These are phyloP conservation scores for Pinctada fucata DNA, from an alignment of 2,888 invertebrate genomes.

Conservation along the genomic window DNA sequence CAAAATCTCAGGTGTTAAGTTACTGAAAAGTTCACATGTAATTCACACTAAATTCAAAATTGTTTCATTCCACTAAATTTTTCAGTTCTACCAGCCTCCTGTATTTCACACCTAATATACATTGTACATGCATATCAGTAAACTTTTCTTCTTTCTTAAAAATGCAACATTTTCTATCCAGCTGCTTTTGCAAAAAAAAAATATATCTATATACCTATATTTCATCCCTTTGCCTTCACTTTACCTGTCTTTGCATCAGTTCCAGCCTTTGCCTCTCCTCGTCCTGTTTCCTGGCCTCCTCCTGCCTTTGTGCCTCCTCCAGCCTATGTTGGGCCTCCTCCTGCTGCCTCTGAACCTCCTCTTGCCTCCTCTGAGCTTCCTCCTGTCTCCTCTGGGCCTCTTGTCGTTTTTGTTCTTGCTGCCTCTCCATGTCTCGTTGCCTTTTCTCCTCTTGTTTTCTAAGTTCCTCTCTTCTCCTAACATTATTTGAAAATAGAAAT, in stretches of 20 bases:
- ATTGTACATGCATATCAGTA: too few species aligned
- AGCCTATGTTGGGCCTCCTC: conserved; percentile 56
- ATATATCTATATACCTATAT: conserved; percentile 51
- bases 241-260: conserved; percentile 57
- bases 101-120: too few species aligned
- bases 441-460: conserved; percentile 61
- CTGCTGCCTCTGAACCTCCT: conserved; percentile 37
- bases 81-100: too few species aligned
- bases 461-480: conserved; percentile 60
- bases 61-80: too few species aligned
- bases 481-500: too few species aligned
- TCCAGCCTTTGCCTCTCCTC: conserved; percentile 43
- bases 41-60: too few species aligned
- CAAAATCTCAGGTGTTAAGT: too few species aligned
- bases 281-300: conserved; percentile 28
- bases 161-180: not conserved
- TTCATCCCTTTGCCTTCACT: conserved; percentile 63
- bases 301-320: conserved; percentile 44
- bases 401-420: conserved; percentile 54
- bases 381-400: conserved; percentile 31
- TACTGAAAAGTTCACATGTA: too few species aligned
- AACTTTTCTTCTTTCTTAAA: too few species aligned
- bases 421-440: conserved; percentile 46
- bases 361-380: conserved; percentile 20
- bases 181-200: too few species aligned